These are phyloP conservation scores for Ethmia dodecea DNA, from an alignment of 2,888 invertebrate genomes.

Conservation along the genomic window DNA sequence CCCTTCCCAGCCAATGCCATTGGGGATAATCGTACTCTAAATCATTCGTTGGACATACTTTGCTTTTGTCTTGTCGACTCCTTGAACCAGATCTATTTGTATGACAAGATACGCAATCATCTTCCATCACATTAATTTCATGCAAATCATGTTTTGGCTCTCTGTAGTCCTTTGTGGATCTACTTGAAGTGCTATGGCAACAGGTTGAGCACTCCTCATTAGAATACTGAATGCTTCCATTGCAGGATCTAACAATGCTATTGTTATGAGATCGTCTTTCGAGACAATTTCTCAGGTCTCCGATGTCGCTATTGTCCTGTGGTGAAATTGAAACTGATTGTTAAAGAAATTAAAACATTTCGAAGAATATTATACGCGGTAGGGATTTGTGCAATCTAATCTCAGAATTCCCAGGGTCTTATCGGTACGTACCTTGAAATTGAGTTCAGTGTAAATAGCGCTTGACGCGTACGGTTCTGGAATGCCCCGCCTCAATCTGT, in stretches of 20 bases:
- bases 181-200: conserved; percentile 69
- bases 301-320: conserved; percentile 67
- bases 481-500: conserved; percentile 61
- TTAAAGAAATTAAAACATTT: conserved; percentile 28
- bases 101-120: conserved; percentile 66
- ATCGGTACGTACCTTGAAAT: conserved; percentile 68
- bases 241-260: conserved; percentile 71
- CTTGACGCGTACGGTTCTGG: conserved; percentile 71
- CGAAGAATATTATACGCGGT: conserved; percentile 24
- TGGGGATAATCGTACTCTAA: conserved; percentile 73
- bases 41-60: conserved; percentile 69
- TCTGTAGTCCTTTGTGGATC: conserved; percentile 70
- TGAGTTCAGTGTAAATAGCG: conserved; percentile 75
- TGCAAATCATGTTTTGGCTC: conserved; percentile 61
- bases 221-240: conserved; percentile 69
- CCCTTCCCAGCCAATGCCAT: conserved; percentile 71
- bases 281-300: conserved; percentile 62
- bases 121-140: conserved; percentile 63
- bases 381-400: conserved; percentile 41
- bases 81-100: conserved; percentile 69
- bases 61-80: conserved; percentile 71
- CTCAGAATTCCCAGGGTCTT: conserved; percentile 44
- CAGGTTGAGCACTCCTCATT: conserved; percentile 72
- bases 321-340: conserved; percentile 40
- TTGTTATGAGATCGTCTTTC: conserved; percentile 72